Evolutionary conservation across 2,113 vertebrate species (phyloP), one percentile per base, ranked within the genome.

Genomic region (Syngnathus scovelli): DNA sequence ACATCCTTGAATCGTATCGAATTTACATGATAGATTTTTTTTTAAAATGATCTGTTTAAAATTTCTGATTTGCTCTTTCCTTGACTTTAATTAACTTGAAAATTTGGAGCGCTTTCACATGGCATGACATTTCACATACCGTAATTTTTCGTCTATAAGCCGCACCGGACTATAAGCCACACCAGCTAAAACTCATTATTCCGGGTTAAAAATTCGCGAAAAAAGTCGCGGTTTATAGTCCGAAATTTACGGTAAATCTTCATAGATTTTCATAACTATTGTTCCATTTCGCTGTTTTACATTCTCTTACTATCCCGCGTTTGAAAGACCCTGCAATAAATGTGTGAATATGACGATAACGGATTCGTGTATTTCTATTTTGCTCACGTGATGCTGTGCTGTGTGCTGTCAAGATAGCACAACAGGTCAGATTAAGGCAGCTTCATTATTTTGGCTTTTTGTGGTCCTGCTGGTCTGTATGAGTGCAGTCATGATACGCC

Each of bases 401-500:
- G 21, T 41, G 56, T 67, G 66, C 67, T 68, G 66, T 74, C 68
- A 4, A 64, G 61, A 63, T 68, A 15, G 60, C 66, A 67, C 58
- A 71, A 70, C 63, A 71, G 67, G 64, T 80, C 72, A 71, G 73
- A 75, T 88, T 89, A 88, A 89, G 88, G 88, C 88, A 86, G 81
- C 72, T 83, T 67, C 49, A 46, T 69, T 61, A 61, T 74, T 37
- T 79, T 74, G 74, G 68, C 72, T 63, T 27, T 61, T 78, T 1
- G 6, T 33, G 58, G 52, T 75, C 41, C 60, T 55, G 43, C 48
- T 33, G 62, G 21, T 60, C 54, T 55, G 37, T 23, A 41, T 51
- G 61, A 74, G 69, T 55, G 64, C 27, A 36, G 55, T 36, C 27
- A 33, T 36, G 27, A 1, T 33, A 56, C 15, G 72, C 62, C 46